Conservation (phyloP, 2,113 vertebrate species). For the Misgurnus mizolepis region DNA sequence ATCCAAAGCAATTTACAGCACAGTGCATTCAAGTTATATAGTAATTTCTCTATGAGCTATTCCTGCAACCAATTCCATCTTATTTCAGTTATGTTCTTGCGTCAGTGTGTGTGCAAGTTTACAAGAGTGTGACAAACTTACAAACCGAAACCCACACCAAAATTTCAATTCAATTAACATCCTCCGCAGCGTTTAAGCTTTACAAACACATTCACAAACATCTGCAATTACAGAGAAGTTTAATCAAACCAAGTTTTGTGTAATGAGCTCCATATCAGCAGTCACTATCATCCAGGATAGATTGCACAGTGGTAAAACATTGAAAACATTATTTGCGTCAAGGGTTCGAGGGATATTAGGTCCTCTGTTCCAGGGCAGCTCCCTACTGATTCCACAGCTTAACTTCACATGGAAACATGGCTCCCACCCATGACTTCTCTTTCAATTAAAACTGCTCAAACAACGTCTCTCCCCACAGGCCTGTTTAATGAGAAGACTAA, state of each 20-base stretch:
- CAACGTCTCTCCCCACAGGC: slow-evolving; percentile 31
- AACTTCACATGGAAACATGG: slow-evolving; percentile 15
- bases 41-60: no score
- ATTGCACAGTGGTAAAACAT: slow-evolving; percentile 7
- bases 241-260: slow-evolving; percentile 42
- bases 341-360: slow-evolving; percentile 2
- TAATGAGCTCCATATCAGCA: slow-evolving; percentile 24
- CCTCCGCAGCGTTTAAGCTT: neutral
- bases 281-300: neutral
- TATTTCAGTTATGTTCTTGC: no score
- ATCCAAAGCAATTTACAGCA: no score
- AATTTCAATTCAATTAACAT: slow-evolving; percentile 25
- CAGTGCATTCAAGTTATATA: no score
- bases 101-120: neutral
- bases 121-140: neutral
- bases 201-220: slow-evolving; percentile 24
- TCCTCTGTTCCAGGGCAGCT: slow-evolving; percentile 3
- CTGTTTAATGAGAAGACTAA: slow-evolving; percentile 54
- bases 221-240: neutral
- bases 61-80: no score
- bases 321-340: neutral
- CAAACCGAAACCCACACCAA: neutral
- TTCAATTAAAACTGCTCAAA: slow-evolving; percentile 55
- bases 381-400: neutral
- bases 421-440: slow-evolving; percentile 44